Evolutionary conservation across 2,797 vertebrate species (phyloP).

Genomic region (Pampus argenteus): DNA sequence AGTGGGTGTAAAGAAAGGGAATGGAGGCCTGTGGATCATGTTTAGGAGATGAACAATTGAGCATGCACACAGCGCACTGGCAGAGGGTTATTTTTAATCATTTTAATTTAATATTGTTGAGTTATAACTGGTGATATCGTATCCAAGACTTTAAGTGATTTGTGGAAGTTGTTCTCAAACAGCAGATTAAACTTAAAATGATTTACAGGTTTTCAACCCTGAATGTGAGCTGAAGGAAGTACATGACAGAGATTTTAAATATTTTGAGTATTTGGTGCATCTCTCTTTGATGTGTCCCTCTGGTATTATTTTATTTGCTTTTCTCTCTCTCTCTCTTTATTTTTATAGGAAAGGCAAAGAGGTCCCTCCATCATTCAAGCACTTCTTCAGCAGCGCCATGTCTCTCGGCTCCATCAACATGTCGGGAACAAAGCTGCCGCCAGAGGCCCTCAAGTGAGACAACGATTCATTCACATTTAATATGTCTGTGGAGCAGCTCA

Average conservation of each 20-base stretch:
- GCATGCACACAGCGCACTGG: background rate
- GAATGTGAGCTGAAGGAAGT: background rate
- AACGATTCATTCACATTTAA: conserved; percentile 46
- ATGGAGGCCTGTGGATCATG: background rate
- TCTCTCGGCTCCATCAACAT: conserved; percentile 92
- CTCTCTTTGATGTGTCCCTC: background rate
- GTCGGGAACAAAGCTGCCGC: conserved; percentile 95
- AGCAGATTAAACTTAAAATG: conserved; percentile 13
- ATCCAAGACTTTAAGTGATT: background rate
- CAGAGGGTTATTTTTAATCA: background rate
- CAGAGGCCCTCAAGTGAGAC: conserved; percentile 97
- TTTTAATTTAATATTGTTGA: background rate
- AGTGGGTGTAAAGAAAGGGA: background rate
- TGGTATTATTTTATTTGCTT: background rate
- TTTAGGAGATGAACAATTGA: background rate
- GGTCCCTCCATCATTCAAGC: conserved; percentile 94
- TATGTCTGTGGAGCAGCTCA: conserved; percentile 27
- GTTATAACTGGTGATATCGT: background rate
- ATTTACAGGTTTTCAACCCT: background rate
- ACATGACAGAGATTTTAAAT: background rate
- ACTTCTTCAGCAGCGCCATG: conserved; percentile 95
- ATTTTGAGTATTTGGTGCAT: too few relatives aligned
- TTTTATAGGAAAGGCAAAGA: conserved; percentile 94
- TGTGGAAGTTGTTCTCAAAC: conserved; percentile 8
- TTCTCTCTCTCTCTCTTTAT: conserved; percentile 21